Base-by-base conservation (phyloP, 2,113 vertebrate species). In the Petrocephalus zakoni region DNA sequence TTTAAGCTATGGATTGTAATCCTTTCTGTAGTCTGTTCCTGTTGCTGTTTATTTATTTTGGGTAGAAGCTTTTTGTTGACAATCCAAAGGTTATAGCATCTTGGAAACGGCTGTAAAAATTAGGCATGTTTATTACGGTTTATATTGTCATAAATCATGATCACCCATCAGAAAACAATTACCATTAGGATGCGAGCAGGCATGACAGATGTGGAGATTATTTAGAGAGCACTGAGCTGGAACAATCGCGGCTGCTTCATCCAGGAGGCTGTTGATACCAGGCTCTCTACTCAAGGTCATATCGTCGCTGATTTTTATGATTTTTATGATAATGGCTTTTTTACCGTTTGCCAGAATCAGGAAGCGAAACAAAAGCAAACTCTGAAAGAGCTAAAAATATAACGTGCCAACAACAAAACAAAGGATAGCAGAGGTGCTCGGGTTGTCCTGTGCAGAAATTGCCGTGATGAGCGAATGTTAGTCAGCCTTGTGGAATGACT, bases 121-220 rank as follows among this genome's bases (percentile, higher is more conserved):
- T 89, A 85, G 46, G 42, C 88, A 51, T 49, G 82, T 85, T 89
- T 47, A 68, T 56, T 85, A 21, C 52, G 46, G 56, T 89, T 89
- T 89, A 51, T 85, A 85, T 88, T 85, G 83, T 19, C 55, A 89
- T 89, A 85, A 89, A 89, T 89, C 82, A 85, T 72, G 55, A 49
- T 83, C 56, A 15, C 82, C 58, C 81, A 89, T 89, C 61, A 89
- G 82, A 85, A 46, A 68, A 84, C 88, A 56, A 89, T 89, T 89
- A 89, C 22, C 61, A 86, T 85, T 51, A 85, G 85, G 88, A 64
- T 52, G 56, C 37, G 52, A 89, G 22, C 83, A 56, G 64, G 82
- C 56, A 58, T 85, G 88, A 89, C 88, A 89, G 88, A 89, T 89
- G 88, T 86, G 88, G 47, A 72, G 82, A 89, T 89, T 89, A 89